A percentile compares a stretch with the other conserved stretches of the same genome.
Conservation (phyloP, 2,113 vertebrate genomes). For the Gavialis gangeticus region DNA sequence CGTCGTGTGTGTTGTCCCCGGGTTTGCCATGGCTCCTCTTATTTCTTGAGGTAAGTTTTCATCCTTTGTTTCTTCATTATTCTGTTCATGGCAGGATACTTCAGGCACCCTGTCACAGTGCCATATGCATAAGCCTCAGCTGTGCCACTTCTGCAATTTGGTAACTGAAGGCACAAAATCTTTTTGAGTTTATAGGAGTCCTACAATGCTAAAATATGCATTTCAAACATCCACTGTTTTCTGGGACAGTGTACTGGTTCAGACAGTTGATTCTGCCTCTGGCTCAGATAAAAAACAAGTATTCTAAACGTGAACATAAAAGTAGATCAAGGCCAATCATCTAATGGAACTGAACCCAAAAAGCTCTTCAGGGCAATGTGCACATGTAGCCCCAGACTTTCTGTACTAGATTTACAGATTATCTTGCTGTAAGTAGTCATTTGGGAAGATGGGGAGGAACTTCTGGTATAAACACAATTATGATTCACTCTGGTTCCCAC, state of each 20-base stretch:
- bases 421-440: neutral
- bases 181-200: too few relatives aligned
- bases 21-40: too few relatives aligned
- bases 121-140: too few relatives aligned
- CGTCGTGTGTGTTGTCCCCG: too few relatives aligned
- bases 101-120: too few relatives aligned
- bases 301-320: neutral
- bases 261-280: neutral
- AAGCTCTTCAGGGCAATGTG: neutral
- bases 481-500: too few relatives aligned
- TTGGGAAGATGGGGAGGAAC: neutral
- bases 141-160: too few relatives aligned
- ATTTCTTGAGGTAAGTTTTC: too few relatives aligned
- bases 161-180: too few relatives aligned
- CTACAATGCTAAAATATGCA: neutral
- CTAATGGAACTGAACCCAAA: neutral
- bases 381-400: neutral
- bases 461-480: neutral
- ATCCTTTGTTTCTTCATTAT: too few relatives aligned
- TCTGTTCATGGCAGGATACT: too few relatives aligned
- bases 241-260: neutral
- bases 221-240: neutral
- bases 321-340: neutral
- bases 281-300: neutral
- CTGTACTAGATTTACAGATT: neutral